Evolutionary conservation across 2,113 vertebrate species (phyloP), one percentile per base, ranked within the genome.

Genomic region (Macaca nemestrina): DNA sequence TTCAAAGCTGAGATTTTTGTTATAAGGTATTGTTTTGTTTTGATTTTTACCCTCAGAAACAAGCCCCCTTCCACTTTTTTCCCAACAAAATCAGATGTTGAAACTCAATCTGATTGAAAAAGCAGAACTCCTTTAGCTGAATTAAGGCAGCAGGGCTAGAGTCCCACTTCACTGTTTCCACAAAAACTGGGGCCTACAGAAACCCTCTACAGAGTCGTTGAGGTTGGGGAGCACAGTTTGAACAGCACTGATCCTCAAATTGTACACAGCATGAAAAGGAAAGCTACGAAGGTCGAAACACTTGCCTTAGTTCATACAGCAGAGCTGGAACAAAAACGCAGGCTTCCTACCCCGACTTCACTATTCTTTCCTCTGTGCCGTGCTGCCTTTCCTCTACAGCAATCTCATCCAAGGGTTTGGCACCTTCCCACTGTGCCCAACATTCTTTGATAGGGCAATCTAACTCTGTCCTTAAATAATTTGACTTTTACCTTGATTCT

Each of bases 401-500:
- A 68, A 70, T 68, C 5, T n/a, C 35, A 76, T 27, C 5, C 48
- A 68, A 45, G 52, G 48, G 7, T 5, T 9, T 85, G 52, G 22
- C 80, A 55, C 17, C 48, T 40, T 88, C 68, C 40, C 11, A 35
- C 57, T 40, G n/a, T 52, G 45, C 23, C 59, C 45, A 38, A 12
- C 40, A 45, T n/a, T 88, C 68, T 88, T 52, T 59, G 40, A 88
- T 12, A 38, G 10, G n/a, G 43, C 32, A 43, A 83, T 83, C 48
- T 27, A 92, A 90, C 4, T 61, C 43, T 18, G 32, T 45, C 45
- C 23, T 45, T 30, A 70, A 83, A 35, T 59, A 57, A 57, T 57
- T 57, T 70, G 67, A 48, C 32, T 82, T 94, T 86, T 81, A 78
- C 35, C 35, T 78, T 73, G 32, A 45, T 40, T 94, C 50, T 68